Evolutionary conservation across 2,797 vertebrate species (phyloP).

Genomic region (Manis crassicaudata): DNA sequence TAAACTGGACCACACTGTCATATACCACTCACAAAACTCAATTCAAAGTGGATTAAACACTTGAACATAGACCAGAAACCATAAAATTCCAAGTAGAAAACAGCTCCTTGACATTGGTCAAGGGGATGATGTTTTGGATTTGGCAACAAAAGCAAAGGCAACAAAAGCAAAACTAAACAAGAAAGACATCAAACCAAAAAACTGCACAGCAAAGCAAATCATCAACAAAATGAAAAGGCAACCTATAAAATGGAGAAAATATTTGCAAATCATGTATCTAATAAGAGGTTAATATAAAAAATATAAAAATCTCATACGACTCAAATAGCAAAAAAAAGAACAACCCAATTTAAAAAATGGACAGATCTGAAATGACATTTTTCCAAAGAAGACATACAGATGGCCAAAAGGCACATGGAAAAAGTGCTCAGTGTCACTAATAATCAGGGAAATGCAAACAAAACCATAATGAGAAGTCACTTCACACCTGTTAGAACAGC

Average conservation of each 20-base stretch:
- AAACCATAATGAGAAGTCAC: not conserved
- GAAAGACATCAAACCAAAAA: not conserved
- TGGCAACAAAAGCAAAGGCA: not conserved
- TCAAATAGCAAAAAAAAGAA: not conserved
- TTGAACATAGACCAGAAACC: not conserved
- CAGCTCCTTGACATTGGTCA: not conserved
- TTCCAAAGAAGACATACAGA: not conserved
- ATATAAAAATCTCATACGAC: not conserved
- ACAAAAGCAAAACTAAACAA: slow-evolving; percentile 10
- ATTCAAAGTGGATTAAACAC: not conserved
- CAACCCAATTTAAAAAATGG: not conserved
- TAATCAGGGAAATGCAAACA: not conserved
- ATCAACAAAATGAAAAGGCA: not conserved
- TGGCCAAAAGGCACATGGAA: not conserved
- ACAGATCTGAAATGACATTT: not conserved
- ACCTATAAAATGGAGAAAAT: not conserved
- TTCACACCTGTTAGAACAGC: not conserved
- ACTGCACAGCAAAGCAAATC: not conserved
- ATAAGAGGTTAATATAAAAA: not conserved
- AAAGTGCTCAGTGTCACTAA: not conserved
- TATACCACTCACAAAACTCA: not conserved
- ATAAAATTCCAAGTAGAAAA: not conserved
- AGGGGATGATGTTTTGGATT: not conserved
- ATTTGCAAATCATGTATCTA: not conserved
- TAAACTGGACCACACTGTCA: not conserved